phyloP scores from a whole-genome alignment of 2,113 vertebrate species.

The Lonchura striata region DNA sequence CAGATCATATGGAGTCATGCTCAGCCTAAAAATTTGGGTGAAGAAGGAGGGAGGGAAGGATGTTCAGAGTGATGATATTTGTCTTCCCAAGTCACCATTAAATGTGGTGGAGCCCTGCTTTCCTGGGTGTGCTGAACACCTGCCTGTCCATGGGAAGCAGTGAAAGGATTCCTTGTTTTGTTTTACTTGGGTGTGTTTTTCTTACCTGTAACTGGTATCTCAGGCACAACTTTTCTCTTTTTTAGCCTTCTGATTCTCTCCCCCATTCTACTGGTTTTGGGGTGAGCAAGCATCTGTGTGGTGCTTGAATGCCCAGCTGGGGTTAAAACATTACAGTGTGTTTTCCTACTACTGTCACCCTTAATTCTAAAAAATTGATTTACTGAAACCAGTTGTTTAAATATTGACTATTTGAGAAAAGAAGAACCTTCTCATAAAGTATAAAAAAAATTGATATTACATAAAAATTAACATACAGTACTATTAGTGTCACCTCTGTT shows the following conservation, averaged over 20 bases:
- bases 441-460: not conserved
- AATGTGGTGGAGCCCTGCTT: fast-evolving
- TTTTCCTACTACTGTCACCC: not conserved
- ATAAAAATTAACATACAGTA: not conserved
- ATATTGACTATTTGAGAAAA: not conserved
- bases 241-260: not conserved
- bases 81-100: not conserved
- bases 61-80: not conserved
- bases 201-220: not conserved
- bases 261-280: too few species aligned
- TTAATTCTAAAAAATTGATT: not conserved
- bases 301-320: not conserved
- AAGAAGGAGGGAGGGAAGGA: not conserved
- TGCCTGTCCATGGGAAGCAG: not conserved
- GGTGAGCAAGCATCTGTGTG: not conserved
- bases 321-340: not conserved
- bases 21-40: not conserved
- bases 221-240: not conserved
- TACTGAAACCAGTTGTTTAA: not conserved
- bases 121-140: not conserved
- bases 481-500: not conserved
- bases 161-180: not conserved
- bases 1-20: not conserved
- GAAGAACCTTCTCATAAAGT: not conserved
- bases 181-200: not conserved